Evolutionary conservation across 2,888 invertebrate species (phyloP).

Genomic region (Cryptocheilus praepositus): DNA sequence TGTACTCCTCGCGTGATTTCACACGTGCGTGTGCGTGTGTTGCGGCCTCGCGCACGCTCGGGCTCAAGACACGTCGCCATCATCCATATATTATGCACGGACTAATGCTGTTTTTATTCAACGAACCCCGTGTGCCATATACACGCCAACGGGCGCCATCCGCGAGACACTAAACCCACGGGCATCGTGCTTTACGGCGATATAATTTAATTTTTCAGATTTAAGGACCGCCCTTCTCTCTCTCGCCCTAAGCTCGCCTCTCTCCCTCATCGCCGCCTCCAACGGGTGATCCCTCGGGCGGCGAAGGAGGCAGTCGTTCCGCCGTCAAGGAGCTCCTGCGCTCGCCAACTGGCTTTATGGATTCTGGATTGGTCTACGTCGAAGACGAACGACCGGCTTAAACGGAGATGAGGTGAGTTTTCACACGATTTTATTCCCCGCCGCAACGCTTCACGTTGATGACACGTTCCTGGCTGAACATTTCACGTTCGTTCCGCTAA

Average conservation of each 20-base stretch:
- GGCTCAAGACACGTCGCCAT: slow-evolving; percentile 55
- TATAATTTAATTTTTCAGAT: slow-evolving; percentile 75
- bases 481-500: too few species aligned
- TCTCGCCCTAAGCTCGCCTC: background rate
- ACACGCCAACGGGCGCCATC: slow-evolving; percentile 50
- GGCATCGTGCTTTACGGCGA: slow-evolving; percentile 70
- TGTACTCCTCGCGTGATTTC: slow-evolving; percentile 24
- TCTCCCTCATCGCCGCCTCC: slow-evolving; percentile 37
- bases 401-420: too few species aligned
- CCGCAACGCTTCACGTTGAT: too few species aligned
- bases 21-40: slow-evolving; percentile 6
- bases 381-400: slow-evolving; percentile 3
- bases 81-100: slow-evolving; percentile 72
- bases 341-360: slow-evolving; percentile 39
- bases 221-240: slow-evolving; percentile 61
- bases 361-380: slow-evolving; percentile 41
- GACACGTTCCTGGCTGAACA: too few species aligned
- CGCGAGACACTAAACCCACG: slow-evolving; percentile 67
- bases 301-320: slow-evolving; percentile 11
- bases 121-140: slow-evolving; percentile 50
- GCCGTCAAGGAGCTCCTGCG: background rate
- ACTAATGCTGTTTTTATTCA: slow-evolving; percentile 74
- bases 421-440: too few species aligned
- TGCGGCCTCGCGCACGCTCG: background rate
- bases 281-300: slow-evolving; percentile 38